phyloP scores from a whole-genome alignment of 2,797 vertebrate genomes.

The Dromococcyx pavoninus region DNA sequence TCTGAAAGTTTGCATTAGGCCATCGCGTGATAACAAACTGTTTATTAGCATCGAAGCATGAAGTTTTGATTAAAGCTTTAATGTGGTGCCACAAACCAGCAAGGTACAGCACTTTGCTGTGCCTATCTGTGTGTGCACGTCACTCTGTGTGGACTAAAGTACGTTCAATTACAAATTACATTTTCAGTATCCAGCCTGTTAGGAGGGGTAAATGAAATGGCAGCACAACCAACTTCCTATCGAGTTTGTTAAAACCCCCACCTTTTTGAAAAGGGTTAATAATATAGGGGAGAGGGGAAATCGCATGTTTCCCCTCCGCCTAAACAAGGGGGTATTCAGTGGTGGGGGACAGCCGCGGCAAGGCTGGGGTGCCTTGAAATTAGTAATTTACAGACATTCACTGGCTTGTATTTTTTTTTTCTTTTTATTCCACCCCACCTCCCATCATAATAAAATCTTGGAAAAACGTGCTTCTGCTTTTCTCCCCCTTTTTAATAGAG shows the following conservation, averaged over 20 bases:
- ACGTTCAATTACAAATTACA: not conserved
- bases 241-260: not conserved
- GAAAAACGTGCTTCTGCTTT: not conserved
- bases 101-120: not conserved
- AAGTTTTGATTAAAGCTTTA: conserved; percentile 7
- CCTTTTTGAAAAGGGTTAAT: not conserved
- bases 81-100: not conserved
- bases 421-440: rapidly evolving
- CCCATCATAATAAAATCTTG: not conserved
- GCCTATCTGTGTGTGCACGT: rapidly evolving
- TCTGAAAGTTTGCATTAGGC: conserved; percentile 2
- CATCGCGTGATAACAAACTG: not conserved
- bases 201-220: not conserved
- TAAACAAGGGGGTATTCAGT: not conserved
- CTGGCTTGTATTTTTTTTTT: not conserved
- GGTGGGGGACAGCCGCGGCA: not conserved
- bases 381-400: not conserved
- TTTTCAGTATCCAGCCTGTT: not conserved
- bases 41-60: not conserved
- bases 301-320: not conserved
- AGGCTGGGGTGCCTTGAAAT: not conserved
- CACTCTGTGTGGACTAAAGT: not conserved
- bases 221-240: not conserved
- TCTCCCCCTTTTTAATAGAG: not conserved
- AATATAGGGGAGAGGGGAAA: not conserved